phyloP scores from a whole-genome alignment of 1,140 invertebrate species.

The Euschistus heros region DNA sequence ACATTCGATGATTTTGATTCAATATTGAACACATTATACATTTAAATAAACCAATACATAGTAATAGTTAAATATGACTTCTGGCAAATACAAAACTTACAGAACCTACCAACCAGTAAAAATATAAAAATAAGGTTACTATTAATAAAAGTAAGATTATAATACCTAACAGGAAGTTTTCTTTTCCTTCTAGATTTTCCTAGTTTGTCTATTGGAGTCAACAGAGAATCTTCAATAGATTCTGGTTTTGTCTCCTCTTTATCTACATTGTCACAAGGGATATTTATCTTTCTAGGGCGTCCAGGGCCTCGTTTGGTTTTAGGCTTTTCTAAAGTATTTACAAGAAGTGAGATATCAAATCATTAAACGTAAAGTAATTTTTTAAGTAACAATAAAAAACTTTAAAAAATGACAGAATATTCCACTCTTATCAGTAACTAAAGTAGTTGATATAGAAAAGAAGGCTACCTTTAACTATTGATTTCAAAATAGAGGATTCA shows the following conservation, averaged over 20 bases:
- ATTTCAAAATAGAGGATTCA: not conserved
- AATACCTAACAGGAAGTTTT: slow-evolving; percentile 6
- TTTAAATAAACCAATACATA: no score
- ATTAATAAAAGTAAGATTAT: no score
- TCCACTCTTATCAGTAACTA: not conserved
- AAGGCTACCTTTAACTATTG: not conserved
- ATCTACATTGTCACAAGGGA: not conserved
- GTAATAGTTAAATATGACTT: no score
- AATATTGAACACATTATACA: no score
- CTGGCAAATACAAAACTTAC: no score
- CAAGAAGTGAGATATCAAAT: not conserved
- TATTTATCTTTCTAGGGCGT: not conserved
- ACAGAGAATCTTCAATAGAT: not conserved
- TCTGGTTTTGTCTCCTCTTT: not conserved
- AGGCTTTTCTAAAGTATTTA: not conserved
- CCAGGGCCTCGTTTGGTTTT: not conserved
- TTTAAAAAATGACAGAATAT: not conserved
- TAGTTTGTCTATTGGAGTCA: not conserved
- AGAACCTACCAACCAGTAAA: no score
- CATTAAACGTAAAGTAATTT: not conserved
- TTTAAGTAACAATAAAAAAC: not conserved
- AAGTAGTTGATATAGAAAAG: not conserved
- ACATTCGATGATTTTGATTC: no score
- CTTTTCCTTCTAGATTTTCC: slow-evolving; percentile 6
- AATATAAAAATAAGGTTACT: no score